Conservation (phyloP, 2,888 invertebrate species). For the Leptothorax acervorum region DNA sequence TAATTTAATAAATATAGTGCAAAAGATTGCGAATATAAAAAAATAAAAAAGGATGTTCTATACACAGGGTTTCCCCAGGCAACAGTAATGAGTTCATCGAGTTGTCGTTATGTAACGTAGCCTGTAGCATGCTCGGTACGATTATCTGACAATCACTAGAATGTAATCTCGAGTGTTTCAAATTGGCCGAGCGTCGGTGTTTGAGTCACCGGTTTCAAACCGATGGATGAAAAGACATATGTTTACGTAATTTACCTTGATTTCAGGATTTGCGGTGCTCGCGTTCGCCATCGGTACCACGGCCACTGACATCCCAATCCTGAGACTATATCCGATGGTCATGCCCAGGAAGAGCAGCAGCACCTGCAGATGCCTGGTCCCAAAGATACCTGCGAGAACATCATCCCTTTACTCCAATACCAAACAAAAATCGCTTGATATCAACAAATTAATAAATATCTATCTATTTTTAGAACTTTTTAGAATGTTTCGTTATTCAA, state of each 20-base stretch:
- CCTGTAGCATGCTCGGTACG: background rate
- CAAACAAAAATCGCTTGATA: background rate
- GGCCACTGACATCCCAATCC: constrained; percentile 87
- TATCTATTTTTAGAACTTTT: constrained; percentile 1
- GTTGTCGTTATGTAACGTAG: constrained; percentile 27
- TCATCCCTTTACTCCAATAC: background rate
- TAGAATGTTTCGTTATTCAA: background rate
- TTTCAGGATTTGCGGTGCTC: constrained; percentile 72
- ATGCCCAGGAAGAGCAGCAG: constrained; percentile 87
- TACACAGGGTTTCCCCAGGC: background rate
- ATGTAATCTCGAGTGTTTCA: constrained; percentile 17
- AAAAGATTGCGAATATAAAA: background rate
- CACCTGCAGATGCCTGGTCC: constrained; percentile 87
- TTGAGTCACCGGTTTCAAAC: background rate
- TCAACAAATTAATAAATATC: background rate
- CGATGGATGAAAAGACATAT: background rate
- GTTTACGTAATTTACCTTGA: constrained; percentile 73
- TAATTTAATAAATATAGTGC: background rate
- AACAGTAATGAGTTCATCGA: constrained; percentile 9
- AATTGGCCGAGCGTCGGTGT: background rate
- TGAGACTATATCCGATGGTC: constrained; percentile 86
- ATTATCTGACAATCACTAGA: constrained; percentile 12
- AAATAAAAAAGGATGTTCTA: background rate
- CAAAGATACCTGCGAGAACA: constrained; percentile 80
- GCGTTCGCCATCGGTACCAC: constrained; percentile 86